These are phyloP conservation scores for Zaprionus lineosus DNA, from an alignment of 2,888 invertebrate species.

Conservation along the genomic window DNA sequence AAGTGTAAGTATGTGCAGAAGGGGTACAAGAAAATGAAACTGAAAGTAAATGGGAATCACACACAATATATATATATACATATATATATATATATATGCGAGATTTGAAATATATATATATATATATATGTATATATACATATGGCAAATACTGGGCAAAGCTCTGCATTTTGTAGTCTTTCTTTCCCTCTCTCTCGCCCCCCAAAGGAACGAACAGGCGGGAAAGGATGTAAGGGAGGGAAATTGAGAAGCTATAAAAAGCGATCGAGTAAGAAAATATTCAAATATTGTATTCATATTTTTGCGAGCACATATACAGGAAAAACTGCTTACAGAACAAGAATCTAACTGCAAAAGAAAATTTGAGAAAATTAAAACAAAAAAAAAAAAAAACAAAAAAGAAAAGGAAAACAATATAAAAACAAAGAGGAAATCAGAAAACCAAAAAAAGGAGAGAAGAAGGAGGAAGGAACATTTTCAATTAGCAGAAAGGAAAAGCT, in stretches of 20 bases:
- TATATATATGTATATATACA: slow-evolving; percentile 10
- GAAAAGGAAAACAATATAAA: slow-evolving; percentile 3
- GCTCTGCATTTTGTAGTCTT: slow-evolving; percentile 35
- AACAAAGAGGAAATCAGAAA: too few species aligned
- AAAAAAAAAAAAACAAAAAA: not conserved
- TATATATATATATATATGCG: too few species aligned
- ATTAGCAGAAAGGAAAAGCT: too few species aligned
- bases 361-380: slow-evolving; percentile 30
- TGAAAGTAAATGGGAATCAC: slow-evolving; percentile 17
- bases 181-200: slow-evolving; percentile 8
- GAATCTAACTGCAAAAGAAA: slow-evolving; percentile 27
- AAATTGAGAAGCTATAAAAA: not conserved
- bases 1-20: slow-evolving; percentile 42
- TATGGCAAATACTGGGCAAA: slow-evolving; percentile 15
- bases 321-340: slow-evolving; percentile 33
- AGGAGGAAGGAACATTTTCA: too few species aligned
- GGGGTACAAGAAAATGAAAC: slow-evolving; percentile 25
- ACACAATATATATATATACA: too few species aligned
- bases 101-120: not conserved
- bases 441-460: too few species aligned
- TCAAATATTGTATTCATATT: slow-evolving; percentile 56
- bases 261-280: slow-evolving; percentile 9
- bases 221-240: slow-evolving; percentile 27
- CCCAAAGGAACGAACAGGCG: slow-evolving; percentile 9
- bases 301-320: slow-evolving; percentile 76